Base-by-base conservation (phyloP, 2,797 vertebrate genomes). In the Ambastaia sidthimunki region DNA sequence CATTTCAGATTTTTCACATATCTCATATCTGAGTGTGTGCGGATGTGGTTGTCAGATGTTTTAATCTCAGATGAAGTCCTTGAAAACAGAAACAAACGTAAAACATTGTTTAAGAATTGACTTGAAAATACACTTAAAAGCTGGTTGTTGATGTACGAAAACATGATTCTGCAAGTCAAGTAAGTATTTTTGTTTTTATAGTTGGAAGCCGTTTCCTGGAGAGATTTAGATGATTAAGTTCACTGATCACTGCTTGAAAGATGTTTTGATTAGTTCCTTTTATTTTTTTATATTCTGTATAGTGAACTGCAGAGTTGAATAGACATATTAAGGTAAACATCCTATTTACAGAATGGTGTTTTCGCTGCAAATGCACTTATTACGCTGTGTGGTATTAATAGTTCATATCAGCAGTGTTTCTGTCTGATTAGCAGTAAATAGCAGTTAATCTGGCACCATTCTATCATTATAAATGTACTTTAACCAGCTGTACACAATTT, bases 251-350 rank as follows among this genome's bases (percentile, higher is more conserved):
- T 52, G 50, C 50, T 7, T 52, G 50, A 52, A 52, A 52, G 50
- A 18, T 52, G 18, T 52, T 52, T 52, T 52, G 16, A n/a, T 7
- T 18, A 6, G 9, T 44, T 44, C 41, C 18, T n/a, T 31, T 41
- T 54, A 16, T 68, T 68, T 72, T 28, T 68, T 70, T 75, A 57
- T 69, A 54, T 62, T 80, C 10, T 65, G 73, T 52, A 63, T 80
- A 75, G 74, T 75, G 31, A 75, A 63, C 41, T 74, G n/a, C 55
- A 69, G 52, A 80, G 37, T 75, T 62, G 68, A 25, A 80, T 54
- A 62, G 52, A 44, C 21, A 16, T 52, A 52, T n/a, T 11, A n/a
- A 12, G 50, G 16, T n/a, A n/a, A 52, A 52, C 6, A 18, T n/a
- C 50, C 50, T 52, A n/a, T 52, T 52, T 6, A 52, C 48, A 52